Evolutionary conservation across 2,113 vertebrate genomes (phyloP), one percentile per base, ranked within the genome.

Genomic region (Passer montanus): DNA sequence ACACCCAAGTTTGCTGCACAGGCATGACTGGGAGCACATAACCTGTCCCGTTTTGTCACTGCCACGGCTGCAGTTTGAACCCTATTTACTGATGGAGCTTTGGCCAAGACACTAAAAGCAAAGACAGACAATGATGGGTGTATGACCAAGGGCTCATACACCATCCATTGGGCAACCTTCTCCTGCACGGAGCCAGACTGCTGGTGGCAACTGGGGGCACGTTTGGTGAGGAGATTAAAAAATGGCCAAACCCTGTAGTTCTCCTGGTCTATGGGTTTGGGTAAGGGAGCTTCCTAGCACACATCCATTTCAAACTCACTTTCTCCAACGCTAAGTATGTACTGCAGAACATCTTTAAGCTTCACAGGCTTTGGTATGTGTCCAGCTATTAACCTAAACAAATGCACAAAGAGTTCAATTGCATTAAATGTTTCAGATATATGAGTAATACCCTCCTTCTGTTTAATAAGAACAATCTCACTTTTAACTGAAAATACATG

Each of bases 1-100:
- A 62, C 6, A 8, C 1, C 0, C 37, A 17, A 33, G 17, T 70
- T 18, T 21, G 78, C 6, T 23, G 43, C 63, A 82, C 0, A 1
- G 69, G n/a, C n/a, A 44, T 1, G 6, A 50, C 12, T 18, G 27
- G 22, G 43, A 83, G 50, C 0, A 0, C 1, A 2, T 11, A 37
- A 33, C 21, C 12, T 2, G 0, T 11, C 33, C 30, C 1, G 1
- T 21, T 41, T 30, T 39, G 26, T 44, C 72, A 26, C 18, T 0
- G 31, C 16, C 44, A 33, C 2, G 19, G 55, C 39, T 75, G 64
- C 28, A 35, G 33, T 30, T 79, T 50, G 70, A 69, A 62, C 18
- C 13, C 15, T 18, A 7, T 41, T 87, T 56, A 82, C 31, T 37
- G 37, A 76, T 3, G 10, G 14, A 4, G 47, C 46, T 78, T 72